Base-by-base conservation (phyloP, 1,140 invertebrate species). In the Drosophila busckii region DNA sequence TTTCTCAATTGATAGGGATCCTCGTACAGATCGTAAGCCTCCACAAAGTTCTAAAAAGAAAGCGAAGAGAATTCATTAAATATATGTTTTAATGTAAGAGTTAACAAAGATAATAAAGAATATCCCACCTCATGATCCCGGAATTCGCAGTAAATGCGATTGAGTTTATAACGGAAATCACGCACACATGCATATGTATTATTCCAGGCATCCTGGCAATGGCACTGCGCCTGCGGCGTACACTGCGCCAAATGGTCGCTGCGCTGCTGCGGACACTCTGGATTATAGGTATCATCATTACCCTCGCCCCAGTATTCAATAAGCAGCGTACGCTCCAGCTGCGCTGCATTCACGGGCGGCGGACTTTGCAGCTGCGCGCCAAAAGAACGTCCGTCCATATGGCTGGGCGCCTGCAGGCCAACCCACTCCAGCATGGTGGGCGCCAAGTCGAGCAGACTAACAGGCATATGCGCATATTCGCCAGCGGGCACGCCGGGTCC, bases 171-270 rank as follows among this genome's bases (percentile, higher is more conserved):
- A 16, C 17, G 87, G 78, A 16, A 94, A 48, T 91, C 90, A 35
- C 94, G 87, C 2, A 96, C 56, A 82, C 96, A 97, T 0, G 88
- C 88, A 70, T 92, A 97, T 0, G 95, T 96, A 75, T 97, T 97
- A 80, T 97, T 97, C 67, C 80, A 89, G 0, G 91, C 87, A 86
- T 96, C 95, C 87, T 96, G 91, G 76, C 95, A 96, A 78, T 96
- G 95, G 70, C 95, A 96, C 29, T 89, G 90, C 55, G 90, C 90
- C 2, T 91, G 88, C 19, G 88, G 87, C 31, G 88, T 88, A 69
- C 94, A 96, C 61, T 91, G 87, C 5, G 89, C 84, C 32, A 94
- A 70, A 69, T 91, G 89, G 35, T 88, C 68, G 80, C 90, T 89
- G 32, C 86, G 78, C 22, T 88, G 88, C 80, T 87, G 90, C 1